These are phyloP conservation scores for Peromyscus eremicus DNA, from an alignment of 2,797 vertebrate genomes.

Conservation along the genomic window DNA sequence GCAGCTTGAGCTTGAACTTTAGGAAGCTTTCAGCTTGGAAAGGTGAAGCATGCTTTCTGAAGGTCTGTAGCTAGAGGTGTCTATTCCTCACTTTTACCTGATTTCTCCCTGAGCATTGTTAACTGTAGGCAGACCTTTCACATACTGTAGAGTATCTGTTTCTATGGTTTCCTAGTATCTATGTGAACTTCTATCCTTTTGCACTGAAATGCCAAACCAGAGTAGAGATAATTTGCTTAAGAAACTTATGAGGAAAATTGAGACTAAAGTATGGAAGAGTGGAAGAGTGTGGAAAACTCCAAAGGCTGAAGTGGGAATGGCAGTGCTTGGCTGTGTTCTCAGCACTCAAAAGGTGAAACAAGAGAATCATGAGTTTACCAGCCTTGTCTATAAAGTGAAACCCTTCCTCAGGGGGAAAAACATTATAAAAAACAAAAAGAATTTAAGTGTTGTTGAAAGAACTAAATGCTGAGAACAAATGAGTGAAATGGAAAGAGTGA, in stretches of 20 bases:
- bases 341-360: no score
- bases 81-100: no score
- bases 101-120: not conserved
- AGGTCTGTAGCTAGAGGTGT: not conserved
- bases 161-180: not conserved
- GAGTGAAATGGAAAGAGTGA: not conserved
- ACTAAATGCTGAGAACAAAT: not conserved
- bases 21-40: no score
- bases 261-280: not conserved
- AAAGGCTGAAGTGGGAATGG: no score
- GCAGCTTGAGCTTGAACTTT: not conserved
- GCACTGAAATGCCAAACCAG: not conserved
- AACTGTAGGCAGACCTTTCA: not conserved
- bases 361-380: no score
- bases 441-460: not conserved
- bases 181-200: not conserved
- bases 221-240: not conserved
- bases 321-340: not conserved
- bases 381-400: not conserved
- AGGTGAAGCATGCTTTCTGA: not conserved
- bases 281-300: not conserved
- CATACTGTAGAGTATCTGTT: not conserved
- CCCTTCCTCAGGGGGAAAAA: not conserved
- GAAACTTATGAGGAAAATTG: not conserved
- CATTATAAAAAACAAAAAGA: not conserved